Percentiles rank a stretch among this genome's conserved stretches.
Evolutionary conservation across 2,797 vertebrate genomes (phyloP).

Genomic region (Poecilia wingei): DNA sequence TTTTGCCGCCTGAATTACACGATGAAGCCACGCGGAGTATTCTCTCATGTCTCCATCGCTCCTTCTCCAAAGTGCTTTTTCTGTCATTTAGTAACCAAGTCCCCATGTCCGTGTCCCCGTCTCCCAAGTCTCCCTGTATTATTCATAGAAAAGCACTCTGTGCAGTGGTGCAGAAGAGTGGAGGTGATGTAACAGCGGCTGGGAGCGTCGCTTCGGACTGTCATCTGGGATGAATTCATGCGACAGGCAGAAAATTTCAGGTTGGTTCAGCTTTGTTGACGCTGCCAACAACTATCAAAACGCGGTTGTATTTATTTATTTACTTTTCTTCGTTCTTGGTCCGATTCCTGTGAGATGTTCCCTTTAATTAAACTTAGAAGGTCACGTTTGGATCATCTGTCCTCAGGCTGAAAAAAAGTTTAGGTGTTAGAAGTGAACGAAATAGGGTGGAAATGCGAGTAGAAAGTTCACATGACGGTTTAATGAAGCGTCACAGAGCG

Average conservation of each 20-base stretch:
- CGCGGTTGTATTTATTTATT: neutral
- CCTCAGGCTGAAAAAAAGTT: neutral
- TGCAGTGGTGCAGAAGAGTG: conserved; percentile 74
- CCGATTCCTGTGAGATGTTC: neutral
- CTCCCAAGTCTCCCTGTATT: conserved; percentile 72
- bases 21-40: conserved; percentile 1
- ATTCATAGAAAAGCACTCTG: conserved; percentile 82
- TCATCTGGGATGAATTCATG: conserved; percentile 68
- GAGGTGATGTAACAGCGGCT: conserved; percentile 76
- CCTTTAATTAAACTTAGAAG: neutral
- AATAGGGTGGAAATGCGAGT: neutral
- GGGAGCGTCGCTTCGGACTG: conserved; percentile 52
- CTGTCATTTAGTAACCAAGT: conserved; percentile 49
- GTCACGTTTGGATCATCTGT: neutral
- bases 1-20: conserved; percentile 19
- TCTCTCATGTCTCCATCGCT: conserved; percentile 1
- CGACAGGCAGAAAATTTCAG: conserved; percentile 37
- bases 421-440: conserved; percentile 1
- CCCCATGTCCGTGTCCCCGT: conserved; percentile 42
- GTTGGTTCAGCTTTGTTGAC: conserved; percentile 48
- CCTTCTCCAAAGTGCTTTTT: conserved; percentile 6
- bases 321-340: neutral
- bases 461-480: neutral
- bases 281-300: conserved; percentile 18
- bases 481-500: conserved; percentile 4